Conservation (phyloP, 2,888 invertebrate genomes). For the Aquatica leii region DNA sequence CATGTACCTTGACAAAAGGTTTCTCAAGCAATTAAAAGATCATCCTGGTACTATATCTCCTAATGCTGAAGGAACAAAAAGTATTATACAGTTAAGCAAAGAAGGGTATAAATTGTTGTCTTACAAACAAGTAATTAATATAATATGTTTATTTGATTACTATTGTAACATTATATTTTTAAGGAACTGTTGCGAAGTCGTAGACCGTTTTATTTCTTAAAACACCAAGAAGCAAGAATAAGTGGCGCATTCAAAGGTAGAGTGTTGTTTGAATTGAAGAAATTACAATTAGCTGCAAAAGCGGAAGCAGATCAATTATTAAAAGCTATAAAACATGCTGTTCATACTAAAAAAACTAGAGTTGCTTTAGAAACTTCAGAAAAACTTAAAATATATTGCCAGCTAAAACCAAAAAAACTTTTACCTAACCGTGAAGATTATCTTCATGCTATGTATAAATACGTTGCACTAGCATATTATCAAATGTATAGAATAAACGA, state of each 20-base stretch:
- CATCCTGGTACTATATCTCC: slow-evolving; percentile 55
- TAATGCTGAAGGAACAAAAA: slow-evolving; percentile 54
- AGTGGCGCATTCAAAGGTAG: slow-evolving; percentile 52
- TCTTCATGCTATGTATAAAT: slow-evolving; percentile 57
- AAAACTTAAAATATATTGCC: slow-evolving; percentile 59
- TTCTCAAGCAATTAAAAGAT: slow-evolving; percentile 54
- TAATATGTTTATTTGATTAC: not conserved
- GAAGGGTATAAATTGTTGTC: slow-evolving; percentile 53
- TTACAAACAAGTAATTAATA: slow-evolving; percentile 52
- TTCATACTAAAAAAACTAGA: slow-evolving; percentile 44
- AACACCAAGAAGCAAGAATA: slow-evolving; percentile 54
- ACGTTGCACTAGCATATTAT: slow-evolving; percentile 58
- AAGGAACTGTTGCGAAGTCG: slow-evolving; percentile 59
- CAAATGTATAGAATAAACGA: slow-evolving; percentile 58
- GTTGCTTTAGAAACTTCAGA: slow-evolving; percentile 53
- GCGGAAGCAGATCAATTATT: slow-evolving; percentile 58
- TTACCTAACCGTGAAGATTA: slow-evolving; percentile 59
- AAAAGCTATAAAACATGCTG: slow-evolving; percentile 51
- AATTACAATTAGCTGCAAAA: slow-evolving; percentile 52
- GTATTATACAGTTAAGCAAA: slow-evolving; percentile 51
- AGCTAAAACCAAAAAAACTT: slow-evolving; percentile 55
- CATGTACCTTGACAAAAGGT: slow-evolving; percentile 60
- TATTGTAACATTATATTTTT: slow-evolving; percentile 6
- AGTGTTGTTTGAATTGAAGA: slow-evolving; percentile 51
- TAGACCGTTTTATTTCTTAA: slow-evolving; percentile 60